Evolutionary conservation across 1,140 invertebrate species (phyloP).

Genomic region (Babylonia areolata): DNA sequence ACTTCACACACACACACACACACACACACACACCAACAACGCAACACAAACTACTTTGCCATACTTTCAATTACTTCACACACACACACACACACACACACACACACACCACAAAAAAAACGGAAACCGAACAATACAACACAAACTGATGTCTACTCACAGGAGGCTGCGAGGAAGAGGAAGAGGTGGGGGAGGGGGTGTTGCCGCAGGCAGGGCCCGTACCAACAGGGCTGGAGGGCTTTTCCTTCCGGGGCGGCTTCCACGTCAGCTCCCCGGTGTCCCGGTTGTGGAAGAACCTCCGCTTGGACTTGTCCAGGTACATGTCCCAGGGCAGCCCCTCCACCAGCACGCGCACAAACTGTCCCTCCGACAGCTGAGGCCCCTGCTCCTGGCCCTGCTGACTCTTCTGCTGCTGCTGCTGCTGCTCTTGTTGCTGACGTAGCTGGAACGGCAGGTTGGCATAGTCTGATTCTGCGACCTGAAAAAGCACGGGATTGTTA

Average conservation of each 20-base stretch:
- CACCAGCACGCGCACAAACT: slow-evolving; percentile 46
- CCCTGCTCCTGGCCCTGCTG: background rate
- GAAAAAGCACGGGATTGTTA: background rate
- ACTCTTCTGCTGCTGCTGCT: background rate
- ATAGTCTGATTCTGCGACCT: slow-evolving; percentile 32
- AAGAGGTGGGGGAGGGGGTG: background rate
- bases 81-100: too few species aligned
- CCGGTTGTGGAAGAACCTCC: slow-evolving; percentile 56
- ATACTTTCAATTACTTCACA: too few species aligned
- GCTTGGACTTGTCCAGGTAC: slow-evolving; percentile 52
- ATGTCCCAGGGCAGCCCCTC: slow-evolving; percentile 59
- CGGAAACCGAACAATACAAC: background rate
- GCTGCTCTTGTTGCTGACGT: background rate
- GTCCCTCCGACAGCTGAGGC: slow-evolving; percentile 42
- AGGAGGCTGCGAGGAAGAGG: background rate
- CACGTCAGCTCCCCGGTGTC: slow-evolving; percentile 59
- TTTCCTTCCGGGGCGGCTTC: slow-evolving; percentile 56
- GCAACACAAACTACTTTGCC: too few species aligned
- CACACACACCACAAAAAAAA: background rate
- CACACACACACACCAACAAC: too few species aligned
- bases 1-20: too few species aligned
- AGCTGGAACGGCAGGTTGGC: slow-evolving; percentile 25
- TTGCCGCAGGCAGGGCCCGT: background rate
- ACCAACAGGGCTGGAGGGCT: slow-evolving; percentile 6
- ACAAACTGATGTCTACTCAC: background rate